Evolutionary conservation across 2,888 invertebrate genomes (phyloP), one percentile per base, ranked within the genome.

Genomic region (Galeruca laticollis): DNA sequence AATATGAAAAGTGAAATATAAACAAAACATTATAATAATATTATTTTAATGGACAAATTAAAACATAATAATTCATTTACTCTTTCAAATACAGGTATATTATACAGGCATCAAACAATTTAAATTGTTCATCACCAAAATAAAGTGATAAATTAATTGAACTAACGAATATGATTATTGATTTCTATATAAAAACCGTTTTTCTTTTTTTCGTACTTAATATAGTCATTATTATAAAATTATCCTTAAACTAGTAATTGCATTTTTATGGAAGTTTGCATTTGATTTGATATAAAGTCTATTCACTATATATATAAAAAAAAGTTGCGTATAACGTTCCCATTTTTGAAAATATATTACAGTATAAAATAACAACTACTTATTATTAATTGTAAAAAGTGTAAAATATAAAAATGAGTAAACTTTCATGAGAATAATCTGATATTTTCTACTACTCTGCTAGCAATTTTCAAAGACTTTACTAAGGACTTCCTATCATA

Each of bases 101-200:
- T 65, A 43, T 57, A 65, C 65, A 65, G 65, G 65, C 47, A 47
- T 47, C 57, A 65, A 65, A 65, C 64, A 63, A 54, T 26, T 54
- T 21, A 49, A 57, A 20, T 47, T 65, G 31, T 47, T 60, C 15
- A 47, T 49, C 35, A 64, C 33, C 56, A n/a, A 64, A 20, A 59
- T 20, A 57, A 20, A 43, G 31, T 40, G 56, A 64, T 43, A 57
- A 60, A 35, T n/a, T 37, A 63, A 35, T 35, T 37, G 51, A 62
- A 51, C 33, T 33, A 62, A 61, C 33, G 31, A 62, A 52, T 35
- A 49, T 9, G 21, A 21, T 57, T 64, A 56, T 40, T n/a, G 18
- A 47, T 57, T 51, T 59, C 37, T 66, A 66, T 54, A 52, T 51
- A 66, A 59, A 66, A 60, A 33, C 20, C 15, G n/a, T 18, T 54